phyloP scores from a whole-genome alignment of 2,113 vertebrate species.

The Aspiorhynchus laticeps region DNA sequence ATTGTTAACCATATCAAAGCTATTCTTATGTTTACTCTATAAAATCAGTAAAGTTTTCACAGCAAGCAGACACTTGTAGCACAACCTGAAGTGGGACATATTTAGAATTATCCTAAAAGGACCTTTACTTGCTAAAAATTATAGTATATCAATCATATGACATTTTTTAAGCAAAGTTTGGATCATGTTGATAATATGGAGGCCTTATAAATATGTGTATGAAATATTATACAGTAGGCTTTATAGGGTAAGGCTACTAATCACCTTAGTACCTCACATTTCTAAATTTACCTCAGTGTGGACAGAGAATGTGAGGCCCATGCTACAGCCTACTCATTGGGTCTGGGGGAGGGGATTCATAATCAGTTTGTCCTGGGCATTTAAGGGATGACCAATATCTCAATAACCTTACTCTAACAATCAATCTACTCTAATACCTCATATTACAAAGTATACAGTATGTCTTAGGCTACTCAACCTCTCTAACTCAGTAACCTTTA shows the following conservation, averaged over 20 bases:
- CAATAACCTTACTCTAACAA: background rate
- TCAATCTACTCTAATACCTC: slow-evolving; percentile 2
- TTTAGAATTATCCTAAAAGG: background rate
- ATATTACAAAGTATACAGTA: background rate
- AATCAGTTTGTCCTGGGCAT: background rate
- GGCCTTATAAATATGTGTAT: background rate
- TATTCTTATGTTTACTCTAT: too few relatives aligned
- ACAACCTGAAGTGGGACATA: too few relatives aligned
- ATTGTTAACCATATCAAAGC: too few relatives aligned
- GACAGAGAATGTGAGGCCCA: background rate
- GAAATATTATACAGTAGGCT: background rate
- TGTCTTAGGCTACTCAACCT: background rate
- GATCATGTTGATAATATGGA: background rate
- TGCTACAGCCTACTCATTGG: background rate
- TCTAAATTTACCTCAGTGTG: background rate
- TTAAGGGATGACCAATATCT: background rate
- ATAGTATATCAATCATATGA: background rate
- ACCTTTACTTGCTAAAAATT: background rate
- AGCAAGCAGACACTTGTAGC: too few relatives aligned
- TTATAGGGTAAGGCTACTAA: background rate
- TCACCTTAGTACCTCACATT: background rate
- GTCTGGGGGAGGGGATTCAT: background rate
- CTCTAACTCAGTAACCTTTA: background rate
- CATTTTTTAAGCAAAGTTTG: background rate
- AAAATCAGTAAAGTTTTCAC: too few relatives aligned